Base-by-base conservation (phyloP, 2,888 invertebrate species). In the Noctua fimbriata region DNA sequence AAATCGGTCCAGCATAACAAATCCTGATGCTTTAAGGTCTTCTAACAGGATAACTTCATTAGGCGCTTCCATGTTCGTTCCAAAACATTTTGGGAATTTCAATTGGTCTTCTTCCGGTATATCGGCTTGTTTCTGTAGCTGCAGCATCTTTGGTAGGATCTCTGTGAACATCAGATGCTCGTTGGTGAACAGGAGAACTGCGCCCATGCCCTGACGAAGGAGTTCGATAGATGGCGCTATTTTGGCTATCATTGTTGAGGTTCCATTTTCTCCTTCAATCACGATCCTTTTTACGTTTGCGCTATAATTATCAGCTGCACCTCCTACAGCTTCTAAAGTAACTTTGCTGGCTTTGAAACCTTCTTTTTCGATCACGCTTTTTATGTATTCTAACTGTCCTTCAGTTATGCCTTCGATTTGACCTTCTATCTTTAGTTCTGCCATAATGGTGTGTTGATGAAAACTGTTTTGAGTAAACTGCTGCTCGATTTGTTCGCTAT, bases 11-110 rank as follows among this genome's bases (percentile, higher is more conserved):
- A 93, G 66, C 89, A 94, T 93, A 1, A 73, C 70, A 82, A 88
- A 94, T n/a, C 91, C 83, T 5, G 82, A 84, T 4, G 79, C 79
- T 0, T 88, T 88, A 4, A 95, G 83, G 77, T 95, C 95, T 90
- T 95, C 94, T 4, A 94, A 78, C 7, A 94, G 74, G 18, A 94
- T 90, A 3, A 93, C 87, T 89, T 94, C 94, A 67, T 93, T 79
- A 0, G 89, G 89, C 65, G 78, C 71, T 78, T 93, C 92, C 1
- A 58, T n/a, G 1, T 86, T 63, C 16, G 86, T 81, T 21, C 93
- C 94, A 36, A 92, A 94, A 72, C 93, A 94, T 71, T 88, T 86
- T 5, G 94, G 91, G 73, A 87, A 91, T 81, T 81, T 88, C 3
- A 93, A 75, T 73, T 78, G 84, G 4, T 94, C 92, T 52, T 89